phyloP scores from a whole-genome alignment of 1,140 invertebrate genomes.

The Melitaea cinxia region DNA sequence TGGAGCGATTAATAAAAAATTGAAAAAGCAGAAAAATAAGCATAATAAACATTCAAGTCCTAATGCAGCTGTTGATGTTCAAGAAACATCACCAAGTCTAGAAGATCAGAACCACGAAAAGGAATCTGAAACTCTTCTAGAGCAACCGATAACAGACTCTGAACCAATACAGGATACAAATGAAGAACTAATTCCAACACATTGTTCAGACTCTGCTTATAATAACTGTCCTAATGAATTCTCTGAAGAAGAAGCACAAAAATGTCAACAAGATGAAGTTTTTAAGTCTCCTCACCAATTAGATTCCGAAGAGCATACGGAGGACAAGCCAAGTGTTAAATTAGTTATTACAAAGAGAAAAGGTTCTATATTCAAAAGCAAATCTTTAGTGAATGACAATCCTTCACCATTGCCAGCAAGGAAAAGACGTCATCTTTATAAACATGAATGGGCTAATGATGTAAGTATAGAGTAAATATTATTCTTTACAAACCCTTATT shows the following conservation, averaged over 20 bases:
- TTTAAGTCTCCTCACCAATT: slow-evolving; percentile 75
- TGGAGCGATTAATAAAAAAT: slow-evolving; percentile 54
- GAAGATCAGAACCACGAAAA: slow-evolving; percentile 36
- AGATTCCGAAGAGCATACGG: slow-evolving; percentile 62
- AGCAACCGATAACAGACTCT: slow-evolving; percentile 40
- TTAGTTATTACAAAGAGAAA: slow-evolving; percentile 89
- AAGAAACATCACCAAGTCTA: slow-evolving; percentile 19
- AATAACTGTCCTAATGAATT: slow-evolving; percentile 74
- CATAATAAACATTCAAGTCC: slow-evolving; percentile 54
- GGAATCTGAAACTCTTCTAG: slow-evolving; percentile 46
- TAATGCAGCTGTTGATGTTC: slow-evolving; percentile 27
- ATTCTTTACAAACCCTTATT: slow-evolving; percentile 2
- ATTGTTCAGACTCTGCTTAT: slow-evolving; percentile 72
- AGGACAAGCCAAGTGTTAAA: slow-evolving; percentile 83
- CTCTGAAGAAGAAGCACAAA: slow-evolving; percentile 68
- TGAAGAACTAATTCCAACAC: slow-evolving; percentile 60
- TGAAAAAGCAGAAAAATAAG: slow-evolving; percentile 68
- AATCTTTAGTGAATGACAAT: slow-evolving; percentile 86
- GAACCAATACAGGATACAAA: slow-evolving; percentile 40
- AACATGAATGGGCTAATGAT: slow-evolving; percentile 93
- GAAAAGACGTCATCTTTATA: slow-evolving; percentile 91
- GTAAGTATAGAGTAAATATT: slow-evolving; percentile 69
- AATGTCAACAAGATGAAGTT: slow-evolving; percentile 60
- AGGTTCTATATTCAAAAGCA: slow-evolving; percentile 94
- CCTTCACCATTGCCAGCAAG: slow-evolving; percentile 82